Percentiles rank a stretch among this genome's conserved stretches.
phyloP scores from a whole-genome alignment of 2,113 vertebrate genomes.

The Mugil cephalus region DNA sequence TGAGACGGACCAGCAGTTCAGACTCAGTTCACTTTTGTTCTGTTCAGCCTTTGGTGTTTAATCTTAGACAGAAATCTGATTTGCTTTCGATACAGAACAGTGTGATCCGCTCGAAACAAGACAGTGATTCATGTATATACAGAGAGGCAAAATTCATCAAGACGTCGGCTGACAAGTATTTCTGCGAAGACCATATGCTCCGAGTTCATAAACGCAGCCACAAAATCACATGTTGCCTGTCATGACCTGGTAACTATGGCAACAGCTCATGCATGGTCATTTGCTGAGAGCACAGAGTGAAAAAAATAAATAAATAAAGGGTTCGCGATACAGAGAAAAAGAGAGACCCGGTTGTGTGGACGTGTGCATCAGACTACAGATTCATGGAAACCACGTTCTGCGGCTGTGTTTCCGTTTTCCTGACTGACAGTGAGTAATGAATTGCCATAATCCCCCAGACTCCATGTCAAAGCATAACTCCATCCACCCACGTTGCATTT shows the following conservation, averaged over 20 bases:
- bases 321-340: not conserved
- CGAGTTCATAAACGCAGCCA: constrained; percentile 17
- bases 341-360: not conserved
- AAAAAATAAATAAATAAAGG: constrained; percentile 16
- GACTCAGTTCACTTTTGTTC: not conserved
- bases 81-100: not conserved
- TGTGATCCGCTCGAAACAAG: not conserved
- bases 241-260: constrained; percentile 59
- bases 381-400: not conserved
- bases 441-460: constrained; percentile 45
- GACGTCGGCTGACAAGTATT: not conserved
- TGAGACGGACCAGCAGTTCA: not conserved
- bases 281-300: not conserved
- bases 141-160: not conserved
- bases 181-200: not conserved
- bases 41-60: not conserved
- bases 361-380: not conserved
- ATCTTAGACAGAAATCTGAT: not conserved
- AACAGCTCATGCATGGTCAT: constrained; percentile 52
- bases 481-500: constrained; percentile 44
- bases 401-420: not conserved
- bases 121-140: not conserved
- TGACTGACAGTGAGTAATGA: constrained; percentile 48
- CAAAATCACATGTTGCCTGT: constrained; percentile 32
- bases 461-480: constrained; percentile 37